Conservation (phyloP, 2,113 vertebrate genomes). For the Dasypus novemcinctus region DNA sequence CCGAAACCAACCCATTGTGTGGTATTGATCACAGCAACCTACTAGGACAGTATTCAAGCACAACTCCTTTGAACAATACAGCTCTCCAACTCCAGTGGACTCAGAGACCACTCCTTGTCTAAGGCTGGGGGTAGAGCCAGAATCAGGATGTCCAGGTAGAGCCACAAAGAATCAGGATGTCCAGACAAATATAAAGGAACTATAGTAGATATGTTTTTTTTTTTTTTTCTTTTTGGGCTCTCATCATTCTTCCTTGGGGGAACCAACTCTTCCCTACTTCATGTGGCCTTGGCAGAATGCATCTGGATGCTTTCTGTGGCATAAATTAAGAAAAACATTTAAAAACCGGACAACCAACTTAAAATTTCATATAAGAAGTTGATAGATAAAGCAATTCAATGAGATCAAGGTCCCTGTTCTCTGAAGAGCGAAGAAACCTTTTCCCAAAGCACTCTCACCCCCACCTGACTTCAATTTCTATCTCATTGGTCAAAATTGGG, state of each 20-base stretch:
- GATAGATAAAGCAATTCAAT: not conserved
- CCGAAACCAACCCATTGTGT: too few species aligned
- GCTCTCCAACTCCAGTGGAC: not conserved
- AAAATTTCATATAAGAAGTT: not conserved
- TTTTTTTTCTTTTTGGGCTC: not conserved
- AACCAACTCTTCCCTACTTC: not conserved
- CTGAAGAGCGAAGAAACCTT: not conserved
- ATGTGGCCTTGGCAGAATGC: not conserved
- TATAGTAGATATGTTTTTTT: not conserved
- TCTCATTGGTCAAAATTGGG: not conserved
- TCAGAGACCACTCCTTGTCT: not conserved
- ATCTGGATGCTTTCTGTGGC: not conserved
- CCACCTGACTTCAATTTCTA: not conserved
- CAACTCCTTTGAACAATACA: not conserved
- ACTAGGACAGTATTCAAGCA: not conserved
- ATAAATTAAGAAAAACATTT: not conserved
- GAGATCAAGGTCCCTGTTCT: not conserved
- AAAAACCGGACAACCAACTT: not conserved
- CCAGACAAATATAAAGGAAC: not conserved
- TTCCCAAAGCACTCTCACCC: not conserved
- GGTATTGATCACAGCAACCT: too few species aligned
- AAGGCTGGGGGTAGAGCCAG: not conserved
- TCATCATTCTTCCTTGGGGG: not conserved
- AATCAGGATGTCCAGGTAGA: too few species aligned
- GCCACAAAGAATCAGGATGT: not conserved